Evolutionary conservation across 2,888 invertebrate species (phyloP), one percentile per base, ranked within the genome.

Genomic region (Drosophila diplacantha): DNA sequence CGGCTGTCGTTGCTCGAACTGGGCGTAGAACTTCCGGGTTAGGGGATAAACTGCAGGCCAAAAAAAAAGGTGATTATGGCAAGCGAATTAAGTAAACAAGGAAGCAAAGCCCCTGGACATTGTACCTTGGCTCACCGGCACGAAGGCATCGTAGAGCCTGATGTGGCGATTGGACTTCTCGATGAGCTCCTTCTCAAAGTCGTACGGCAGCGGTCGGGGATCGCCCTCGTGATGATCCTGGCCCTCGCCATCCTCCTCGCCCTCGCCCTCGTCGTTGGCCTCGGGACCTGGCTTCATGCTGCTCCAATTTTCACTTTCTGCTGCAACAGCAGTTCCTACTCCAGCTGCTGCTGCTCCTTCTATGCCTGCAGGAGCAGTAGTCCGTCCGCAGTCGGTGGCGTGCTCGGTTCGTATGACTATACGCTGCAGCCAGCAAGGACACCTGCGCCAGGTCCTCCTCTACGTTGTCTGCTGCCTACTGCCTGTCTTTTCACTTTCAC

Each of bases 101-200:
- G 3, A 20, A 14, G 14, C 14, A 39, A 43, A 8, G n/a, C 24
- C 24, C 24, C 24, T 5, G 5, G 12, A 12, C 20, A 3, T 7
- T 1, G 12, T 66, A 87, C 87, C 82, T 71, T 75, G 75, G 29
- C 72, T 77, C 4, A 83, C 72, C 8, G 85, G 81, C 51, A 74
- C 73, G 60, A 86, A 87, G 44, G 74, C 69, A 12, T 83, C 74
- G 54, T 81, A 68, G 8, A 87, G 65, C 49, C 83, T 78, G 65
- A 85, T 83, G 51, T 83, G 81, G 50, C 74, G 80, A 62, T 87
- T 87, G 46, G 84, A 84, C 11, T 82, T 85, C 24, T 80, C 72
- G 46, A 86, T 85, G 3, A 88, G 53, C 59, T 88, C 87, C 74
- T 88, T 87, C 64, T 86, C 87, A 55, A 87, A 86, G 14, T 76